Evolutionary conservation across 1,140 invertebrate species (phyloP), one percentile per base, ranked within the genome.

Genomic region (Sitophilus oryzae): DNA sequence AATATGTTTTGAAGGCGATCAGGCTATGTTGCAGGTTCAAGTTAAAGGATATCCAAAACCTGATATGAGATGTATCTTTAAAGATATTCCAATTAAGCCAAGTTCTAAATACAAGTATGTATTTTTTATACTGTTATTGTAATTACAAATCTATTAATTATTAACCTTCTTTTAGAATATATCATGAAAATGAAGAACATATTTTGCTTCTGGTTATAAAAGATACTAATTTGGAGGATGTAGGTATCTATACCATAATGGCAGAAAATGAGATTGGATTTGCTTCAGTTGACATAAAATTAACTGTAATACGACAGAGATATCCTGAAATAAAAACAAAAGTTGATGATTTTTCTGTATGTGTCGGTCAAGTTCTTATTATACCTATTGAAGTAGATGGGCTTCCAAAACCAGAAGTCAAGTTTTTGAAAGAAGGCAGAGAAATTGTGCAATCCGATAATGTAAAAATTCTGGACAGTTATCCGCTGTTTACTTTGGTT

Each of bases 261-360:
- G 54, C 54, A 5, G 54, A 56, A 40, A 56, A 56, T 18, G 54
- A 56, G 37, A 56, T 56, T 6, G 54, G 54, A 3, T 56, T 56
- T 20, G 47, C 50, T 19, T 56, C 54, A 1, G 54, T 56, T 3
- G 47, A 50, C 21, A 56, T 56, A 2, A 37, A 34, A 9, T 38
- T 56, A 46, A 20, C 38, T 8, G 54, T 56, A 16, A 45, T 56
- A 18, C 35, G 53, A 49, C 54, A 56, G 15, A 56, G 48, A 34
- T 56, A 50, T 36, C 54, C 54, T 8, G 41, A 23, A 15, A 50
- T 56, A 3, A 56, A 56, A 18, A 41, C 47, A 2, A 56, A 46
- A 56, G 42, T 56, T 19, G 54, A 56, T 30, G 54, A 56, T 22
- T 20, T 56, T 9, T 50, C 54, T 6, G 46, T 56, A 11, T 30